phyloP scores from a whole-genome alignment of 2,888 invertebrate species.

The Mantis religiosa region DNA sequence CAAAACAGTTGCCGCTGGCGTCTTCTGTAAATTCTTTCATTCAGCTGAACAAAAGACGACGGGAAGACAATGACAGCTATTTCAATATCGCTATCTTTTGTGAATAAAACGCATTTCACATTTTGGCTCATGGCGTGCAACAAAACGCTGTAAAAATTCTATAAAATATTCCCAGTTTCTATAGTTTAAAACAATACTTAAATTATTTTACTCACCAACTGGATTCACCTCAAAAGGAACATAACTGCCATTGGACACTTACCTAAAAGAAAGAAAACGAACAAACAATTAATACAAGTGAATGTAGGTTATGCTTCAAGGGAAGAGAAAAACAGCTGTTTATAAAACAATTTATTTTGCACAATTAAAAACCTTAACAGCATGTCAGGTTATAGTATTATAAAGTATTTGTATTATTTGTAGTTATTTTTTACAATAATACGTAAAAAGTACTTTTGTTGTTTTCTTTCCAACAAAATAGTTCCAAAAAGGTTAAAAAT shows the following conservation, averaged over 20 bases:
- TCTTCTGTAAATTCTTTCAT: not conserved
- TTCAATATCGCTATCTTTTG: not conserved
- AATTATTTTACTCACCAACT: not conserved
- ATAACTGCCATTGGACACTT: not conserved
- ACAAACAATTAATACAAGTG: not conserved
- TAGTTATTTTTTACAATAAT: no score
- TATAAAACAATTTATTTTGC: no score
- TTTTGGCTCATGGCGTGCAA: not conserved
- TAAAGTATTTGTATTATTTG: no score
- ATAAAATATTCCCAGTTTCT: not conserved
- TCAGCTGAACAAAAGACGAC: not conserved
- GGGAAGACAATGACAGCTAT: not conserved
- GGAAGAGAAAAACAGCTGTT: no score
- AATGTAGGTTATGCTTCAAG: no score
- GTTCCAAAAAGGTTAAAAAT: no score
- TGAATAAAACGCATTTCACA: not conserved
- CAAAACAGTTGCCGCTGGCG: not conserved
- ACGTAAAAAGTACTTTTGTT: no score
- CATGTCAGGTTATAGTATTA: no score
- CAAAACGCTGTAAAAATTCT: not conserved
- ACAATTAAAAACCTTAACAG: no score
- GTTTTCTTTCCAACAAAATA: no score
- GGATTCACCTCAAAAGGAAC: not conserved
- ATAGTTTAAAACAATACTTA: not conserved
- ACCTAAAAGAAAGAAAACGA: not conserved